phyloP scores from a whole-genome alignment of 1,140 invertebrate species.

The Drosophila pachea region DNA sequence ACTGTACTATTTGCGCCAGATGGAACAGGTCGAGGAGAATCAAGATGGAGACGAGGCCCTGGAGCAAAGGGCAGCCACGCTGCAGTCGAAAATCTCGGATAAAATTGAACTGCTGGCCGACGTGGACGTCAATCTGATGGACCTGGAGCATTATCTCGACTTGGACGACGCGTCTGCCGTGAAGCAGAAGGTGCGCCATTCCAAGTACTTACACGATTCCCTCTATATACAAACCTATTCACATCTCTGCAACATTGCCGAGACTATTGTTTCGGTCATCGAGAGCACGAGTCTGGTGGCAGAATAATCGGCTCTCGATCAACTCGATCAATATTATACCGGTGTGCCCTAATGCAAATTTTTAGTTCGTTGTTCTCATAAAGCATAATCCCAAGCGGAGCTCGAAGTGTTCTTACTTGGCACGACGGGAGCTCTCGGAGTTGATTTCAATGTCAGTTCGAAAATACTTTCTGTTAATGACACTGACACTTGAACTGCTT shows the following conservation, averaged over 20 bases:
- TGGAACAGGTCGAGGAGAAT: slow-evolving; percentile 12
- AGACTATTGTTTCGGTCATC: slow-evolving; percentile 71
- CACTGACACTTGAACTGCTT: not conserved
- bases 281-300: slow-evolving; percentile 57
- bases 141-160: not conserved
- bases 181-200: slow-evolving; percentile 31
- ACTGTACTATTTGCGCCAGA: slow-evolving; percentile 27
- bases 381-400: too few species aligned
- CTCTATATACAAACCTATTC: slow-evolving; percentile 73
- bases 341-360: not conserved
- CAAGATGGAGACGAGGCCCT: slow-evolving; percentile 6
- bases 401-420: too few species aligned
- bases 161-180: slow-evolving; percentile 17
- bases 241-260: slow-evolving; percentile 62
- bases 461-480: not conserved
- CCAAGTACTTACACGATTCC: slow-evolving; percentile 60
- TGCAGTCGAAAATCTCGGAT: not conserved
- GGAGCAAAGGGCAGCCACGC: not conserved
- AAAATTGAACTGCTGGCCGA: slow-evolving; percentile 8
- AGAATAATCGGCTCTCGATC: slow-evolving; percentile 2
- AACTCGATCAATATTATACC: too few species aligned
- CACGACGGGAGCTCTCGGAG: not conserved
- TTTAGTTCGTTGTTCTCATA: not conserved
- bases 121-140: not conserved
- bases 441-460: not conserved